Evolutionary conservation across 2,113 vertebrate genomes (phyloP), one percentile per base, ranked within the genome.

Genomic region (Prunella himalayana): DNA sequence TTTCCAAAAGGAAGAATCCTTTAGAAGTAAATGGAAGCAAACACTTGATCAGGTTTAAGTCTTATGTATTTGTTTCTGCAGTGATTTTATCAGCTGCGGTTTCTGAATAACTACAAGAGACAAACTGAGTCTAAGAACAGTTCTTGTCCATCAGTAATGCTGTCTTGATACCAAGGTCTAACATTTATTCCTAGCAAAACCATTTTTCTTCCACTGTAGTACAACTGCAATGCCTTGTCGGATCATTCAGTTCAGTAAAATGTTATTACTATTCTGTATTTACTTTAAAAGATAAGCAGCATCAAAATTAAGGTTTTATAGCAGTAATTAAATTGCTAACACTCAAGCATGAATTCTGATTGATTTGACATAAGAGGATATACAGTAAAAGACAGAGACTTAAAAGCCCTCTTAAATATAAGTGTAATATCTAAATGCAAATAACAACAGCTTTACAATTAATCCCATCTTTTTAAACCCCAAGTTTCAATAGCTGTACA

Each of bases 401-500:
- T 93, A 86, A 84, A 82, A 95, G 18, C 22, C 42, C 25, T 73
- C 49, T 56, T 72, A 94, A 94, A 93, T 85, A 59, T n/a, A 92
- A 88, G 49, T 47, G 23, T 61, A 86, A 94, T 95, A 96, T 77
- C 79, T 91, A 68, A 93, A 41, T 68, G 70, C 61, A 93, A 92
- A 77, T 90, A 95, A 92, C 64, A 97, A 83, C 65, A 82, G 87
- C 70, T 85, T 94, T 93, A 65, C 42, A 94, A 91, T 82, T 94
- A 97, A 96, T 96, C 72, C 54, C 20, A 61, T 77, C n/a, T 77
- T 88, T 89, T 96, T 76, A 91, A 89, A 94, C 10, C 2, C 15
- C 11, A 75, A 13, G 24, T 90, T 96, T 87, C 53, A 88, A 70
- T 10, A 95, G 68, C 39, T 80, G n/a, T 53, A 76, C 4, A 2